Evolutionary conservation across 2,113 vertebrate species (phyloP).

Genomic region (Eclectus roratus): DNA sequence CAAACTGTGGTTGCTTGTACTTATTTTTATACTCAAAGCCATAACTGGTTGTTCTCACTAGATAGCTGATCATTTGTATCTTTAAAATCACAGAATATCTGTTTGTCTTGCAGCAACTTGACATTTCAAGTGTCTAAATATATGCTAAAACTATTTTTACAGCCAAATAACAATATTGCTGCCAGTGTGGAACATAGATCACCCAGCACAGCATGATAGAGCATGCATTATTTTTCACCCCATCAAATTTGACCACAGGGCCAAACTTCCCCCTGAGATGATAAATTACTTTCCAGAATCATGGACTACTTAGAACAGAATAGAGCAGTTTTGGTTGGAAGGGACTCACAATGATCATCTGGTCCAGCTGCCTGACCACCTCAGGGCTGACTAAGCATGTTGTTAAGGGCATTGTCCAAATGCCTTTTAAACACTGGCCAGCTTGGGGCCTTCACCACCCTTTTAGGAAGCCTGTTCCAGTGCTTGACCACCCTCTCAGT

Average conservation of each 20-base stretch:
- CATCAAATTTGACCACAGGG: not conserved
- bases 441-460: not conserved
- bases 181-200: not conserved
- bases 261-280: not conserved
- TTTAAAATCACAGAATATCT: not conserved
- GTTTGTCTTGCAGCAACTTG: not conserved
- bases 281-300: not conserved
- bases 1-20: not conserved
- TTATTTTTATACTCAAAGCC: not conserved
- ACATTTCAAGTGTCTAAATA: not conserved
- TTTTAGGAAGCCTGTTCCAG: not conserved
- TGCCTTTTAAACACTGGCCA: not conserved
- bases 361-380: not conserved
- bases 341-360: fast-evolving
- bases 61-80: not conserved
- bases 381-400: not conserved
- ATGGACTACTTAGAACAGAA: not conserved
- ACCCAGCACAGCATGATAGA: not conserved
- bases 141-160: not conserved
- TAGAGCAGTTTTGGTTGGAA: not conserved
- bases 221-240: not conserved
- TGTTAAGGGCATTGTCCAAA: not conserved
- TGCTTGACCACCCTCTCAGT: not conserved
- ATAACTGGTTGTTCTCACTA: not conserved
- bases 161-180: not conserved